Base-by-base conservation (phyloP, 2,888 invertebrate species). In the Rugalucina vietnamica region DNA sequence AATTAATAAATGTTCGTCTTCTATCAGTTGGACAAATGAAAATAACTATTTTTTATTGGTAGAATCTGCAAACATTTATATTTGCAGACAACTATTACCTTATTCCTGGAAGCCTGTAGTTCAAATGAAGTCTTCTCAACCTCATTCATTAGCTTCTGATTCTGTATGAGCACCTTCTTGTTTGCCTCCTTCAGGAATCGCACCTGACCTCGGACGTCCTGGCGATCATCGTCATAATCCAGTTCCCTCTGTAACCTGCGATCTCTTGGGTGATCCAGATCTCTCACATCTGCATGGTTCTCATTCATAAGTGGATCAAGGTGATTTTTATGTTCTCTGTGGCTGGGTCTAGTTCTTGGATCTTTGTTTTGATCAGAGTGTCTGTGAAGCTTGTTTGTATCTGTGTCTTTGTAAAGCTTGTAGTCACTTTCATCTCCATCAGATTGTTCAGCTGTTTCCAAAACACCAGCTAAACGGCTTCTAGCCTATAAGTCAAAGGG, bases 101-200 rank as follows among this genome's bases (percentile, higher is more conserved):
- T 91, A 32, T 90, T 88, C 72, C 91, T 91, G 3, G 91, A 88
- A 27, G 86, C 76, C 49, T 92, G 92, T 10, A 93, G 85, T 65
- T 93, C 92, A 78, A 89, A 90, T 5, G 91, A 91, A 24, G 90
- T 88, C 43, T 91, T 91, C 76, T 93, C 93, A 71, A 93, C 90
- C 71, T 93, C 93, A 71, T 88, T 88, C 80, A 93, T 87, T 39
- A 93, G 84, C 71, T 92, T 91, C 65, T 93, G 93, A 81, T 93
- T 93, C 84, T 93, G 92, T 36, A 89, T 81, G 36, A 93, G 84
- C 43, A 93, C 86, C 81, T 93, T 92, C 70, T 88, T 90, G 82
- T 90, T 90, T 8, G 90, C 90, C 73, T 90, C 90, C 60, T 90
- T 90, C 39, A 90, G 74, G 76, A 88, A 87, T 24, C 82, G 80